A percentile compares a stretch with the other conserved stretches of the same genome.
Evolutionary conservation across 2,797 vertebrate genomes (phyloP).

Genomic region (Tragopan temminckii): DNA sequence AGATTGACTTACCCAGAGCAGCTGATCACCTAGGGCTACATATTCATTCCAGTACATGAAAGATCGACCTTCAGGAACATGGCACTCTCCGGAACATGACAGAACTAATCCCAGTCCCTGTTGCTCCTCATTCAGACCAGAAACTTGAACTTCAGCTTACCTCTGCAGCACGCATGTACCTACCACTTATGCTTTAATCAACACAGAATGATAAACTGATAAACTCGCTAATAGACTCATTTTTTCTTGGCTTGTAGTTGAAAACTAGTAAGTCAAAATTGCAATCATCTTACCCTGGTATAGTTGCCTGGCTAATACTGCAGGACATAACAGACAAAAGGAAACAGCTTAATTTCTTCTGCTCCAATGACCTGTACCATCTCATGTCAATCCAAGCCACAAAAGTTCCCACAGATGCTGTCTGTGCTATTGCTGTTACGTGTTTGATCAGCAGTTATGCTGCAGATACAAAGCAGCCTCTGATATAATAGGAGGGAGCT

Average conservation of each 20-base stretch:
- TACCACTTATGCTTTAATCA: background rate
- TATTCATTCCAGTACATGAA: constrained; percentile 55
- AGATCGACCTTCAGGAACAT: background rate
- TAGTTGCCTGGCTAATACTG: background rate
- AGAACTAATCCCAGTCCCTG: constrained; percentile 18
- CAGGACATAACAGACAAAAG: background rate
- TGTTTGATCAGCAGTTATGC: background rate
- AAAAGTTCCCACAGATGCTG: background rate
- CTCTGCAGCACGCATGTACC: constrained; percentile 2
- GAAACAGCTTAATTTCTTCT: background rate
- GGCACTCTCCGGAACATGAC: constrained; percentile 17
- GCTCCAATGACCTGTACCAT: background rate
- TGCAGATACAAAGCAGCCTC: background rate
- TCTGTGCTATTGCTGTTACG: background rate
- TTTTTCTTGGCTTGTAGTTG: constrained; percentile 1
- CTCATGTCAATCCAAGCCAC: background rate
- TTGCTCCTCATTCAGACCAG: background rate
- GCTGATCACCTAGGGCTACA: constrained; percentile 16
- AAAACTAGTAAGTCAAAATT: background rate
- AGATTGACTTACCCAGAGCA: background rate
- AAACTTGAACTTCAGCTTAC: constrained; percentile 49
- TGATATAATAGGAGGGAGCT: background rate
- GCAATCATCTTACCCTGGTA: background rate
- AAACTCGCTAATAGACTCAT: background rate
- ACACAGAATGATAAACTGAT: background rate